Percentiles rank a stretch among this genome's conserved stretches.
Conservation (phyloP, 2,113 vertebrate genomes). For the Mustelus asterias region DNA sequence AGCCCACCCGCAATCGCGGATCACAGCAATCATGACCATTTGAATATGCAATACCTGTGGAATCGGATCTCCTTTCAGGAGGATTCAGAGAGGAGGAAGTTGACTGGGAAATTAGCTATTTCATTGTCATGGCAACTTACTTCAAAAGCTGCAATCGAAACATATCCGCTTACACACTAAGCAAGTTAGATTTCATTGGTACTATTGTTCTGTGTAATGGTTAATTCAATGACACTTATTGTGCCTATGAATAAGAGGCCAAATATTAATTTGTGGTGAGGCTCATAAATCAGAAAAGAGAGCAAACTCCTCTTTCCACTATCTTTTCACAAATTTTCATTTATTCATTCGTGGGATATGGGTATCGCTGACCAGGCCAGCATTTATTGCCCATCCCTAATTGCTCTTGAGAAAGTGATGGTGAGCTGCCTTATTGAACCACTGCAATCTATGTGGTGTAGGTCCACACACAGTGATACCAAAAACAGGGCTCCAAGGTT, state of each 20-base stretch:
- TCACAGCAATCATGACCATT: neutral
- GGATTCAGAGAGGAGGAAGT: neutral
- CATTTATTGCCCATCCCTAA: too few species aligned
- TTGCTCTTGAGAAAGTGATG: too few species aligned
- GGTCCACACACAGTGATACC: too few species aligned
- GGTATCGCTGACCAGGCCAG: too few species aligned
- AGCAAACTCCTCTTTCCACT: neutral
- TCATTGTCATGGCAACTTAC: neutral
- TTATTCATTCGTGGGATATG: too few species aligned
- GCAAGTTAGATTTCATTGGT: neutral
- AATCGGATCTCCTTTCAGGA: neutral
- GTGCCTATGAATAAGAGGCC: neutral
- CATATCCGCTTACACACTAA: neutral
- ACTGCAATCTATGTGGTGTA: too few species aligned
- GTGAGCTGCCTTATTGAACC: too few species aligned
- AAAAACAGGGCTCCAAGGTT: too few species aligned
- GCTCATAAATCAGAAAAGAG: neutral
- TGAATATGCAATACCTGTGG: neutral
- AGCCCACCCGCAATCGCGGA: neutral
- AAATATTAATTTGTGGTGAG: neutral
- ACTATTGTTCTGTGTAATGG: neutral
- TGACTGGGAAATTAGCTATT: neutral
- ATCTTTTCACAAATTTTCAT: neutral
- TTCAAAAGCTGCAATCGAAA: neutral
- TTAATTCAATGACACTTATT: neutral